Percentiles rank a stretch among this genome's conserved stretches.
Evolutionary conservation across 2,797 vertebrate genomes (phyloP).

Genomic region (Melanotaenia maccullochi): DNA sequence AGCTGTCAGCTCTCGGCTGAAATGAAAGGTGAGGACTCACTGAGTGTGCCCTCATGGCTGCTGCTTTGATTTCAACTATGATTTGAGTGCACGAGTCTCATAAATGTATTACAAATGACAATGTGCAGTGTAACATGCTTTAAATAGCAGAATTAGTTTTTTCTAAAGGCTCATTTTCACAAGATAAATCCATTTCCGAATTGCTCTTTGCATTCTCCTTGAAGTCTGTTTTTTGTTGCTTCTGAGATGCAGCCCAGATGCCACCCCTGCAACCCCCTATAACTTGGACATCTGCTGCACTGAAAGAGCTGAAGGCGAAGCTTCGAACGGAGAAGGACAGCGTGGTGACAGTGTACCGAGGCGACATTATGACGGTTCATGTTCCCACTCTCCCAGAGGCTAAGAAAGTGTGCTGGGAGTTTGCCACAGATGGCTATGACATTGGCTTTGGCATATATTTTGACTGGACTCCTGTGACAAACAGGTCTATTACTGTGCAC

Average conservation of each 20-base stretch:
- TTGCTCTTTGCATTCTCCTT: slow-evolving; percentile 1
- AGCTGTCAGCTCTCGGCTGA: slow-evolving; percentile 82
- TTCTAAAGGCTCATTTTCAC: neutral
- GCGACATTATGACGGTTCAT: slow-evolving; percentile 95
- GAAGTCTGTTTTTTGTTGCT: slow-evolving; percentile 10
- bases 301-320: slow-evolving; percentile 94
- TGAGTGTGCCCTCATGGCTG: slow-evolving; percentile 22
- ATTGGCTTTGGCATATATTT: slow-evolving; percentile 98
- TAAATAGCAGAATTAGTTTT: neutral
- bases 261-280: slow-evolving; percentile 88
- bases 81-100: slow-evolving; percentile 15
- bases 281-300: slow-evolving; percentile 90
- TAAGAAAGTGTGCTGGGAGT: slow-evolving; percentile 97
- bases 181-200: neutral
- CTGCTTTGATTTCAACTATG: slow-evolving; percentile 44
- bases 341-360: slow-evolving; percentile 92
- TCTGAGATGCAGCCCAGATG: slow-evolving; percentile 83
- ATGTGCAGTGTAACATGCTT: neutral
- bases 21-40: slow-evolving; percentile 78
- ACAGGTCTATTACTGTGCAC: slow-evolving; percentile 94
- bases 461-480: slow-evolving; percentile 95
- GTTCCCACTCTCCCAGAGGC: slow-evolving; percentile 95
- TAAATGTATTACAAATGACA: neutral
- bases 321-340: slow-evolving; percentile 90
- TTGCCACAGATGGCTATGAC: slow-evolving; percentile 96